Evolutionary conservation across 2,888 invertebrate species (phyloP), one percentile per base, ranked within the genome.

Genomic region (Laothoe populi): DNA sequence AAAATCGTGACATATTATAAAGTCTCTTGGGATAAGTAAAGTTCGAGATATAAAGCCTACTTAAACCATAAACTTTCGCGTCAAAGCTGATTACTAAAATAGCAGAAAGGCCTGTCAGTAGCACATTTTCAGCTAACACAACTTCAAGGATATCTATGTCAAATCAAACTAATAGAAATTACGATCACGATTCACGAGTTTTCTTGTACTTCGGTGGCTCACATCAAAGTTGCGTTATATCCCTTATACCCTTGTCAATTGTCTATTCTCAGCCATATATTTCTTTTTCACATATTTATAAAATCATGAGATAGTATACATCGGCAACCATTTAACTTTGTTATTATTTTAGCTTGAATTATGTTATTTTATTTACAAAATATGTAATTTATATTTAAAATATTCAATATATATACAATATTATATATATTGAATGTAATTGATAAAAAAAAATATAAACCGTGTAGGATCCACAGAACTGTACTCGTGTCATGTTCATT

Each of bases 221-320:
- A 78, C 80, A 84, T 86, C 84, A 83, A 84, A 86, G 82, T 84
- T 83, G 82, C 81, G 79, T 76, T 80, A 78, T 77, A 80, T 81
- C 73, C 77, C 70, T 69, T 78, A 64, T 72, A 87, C 86, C 85
- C 86, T 87, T 81, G 78, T 87, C 87, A 87, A 83, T 81, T 82
- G 81, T 79, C 82, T 84, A 81, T 84, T 84, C 78, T 75, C 64
- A 73, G 70, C 77, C 72, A 74, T 76, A 79, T 79, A 74, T 79
- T 79, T 76, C 73, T 74, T 70, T 68, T 57, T 59, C 53, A 62
- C 40, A 57, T 62, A 57, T 19, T 72, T 75, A 68, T 67, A 69
- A 72, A 72, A 73, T 72, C 71, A 69, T 63, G 66, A 69, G 60
- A 63, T 63, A 65, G 64, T 21, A 2, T 13, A 19, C 67, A 62